phyloP scores from a whole-genome alignment of 2,113 vertebrate species.

The Phocoena phocoena region DNA sequence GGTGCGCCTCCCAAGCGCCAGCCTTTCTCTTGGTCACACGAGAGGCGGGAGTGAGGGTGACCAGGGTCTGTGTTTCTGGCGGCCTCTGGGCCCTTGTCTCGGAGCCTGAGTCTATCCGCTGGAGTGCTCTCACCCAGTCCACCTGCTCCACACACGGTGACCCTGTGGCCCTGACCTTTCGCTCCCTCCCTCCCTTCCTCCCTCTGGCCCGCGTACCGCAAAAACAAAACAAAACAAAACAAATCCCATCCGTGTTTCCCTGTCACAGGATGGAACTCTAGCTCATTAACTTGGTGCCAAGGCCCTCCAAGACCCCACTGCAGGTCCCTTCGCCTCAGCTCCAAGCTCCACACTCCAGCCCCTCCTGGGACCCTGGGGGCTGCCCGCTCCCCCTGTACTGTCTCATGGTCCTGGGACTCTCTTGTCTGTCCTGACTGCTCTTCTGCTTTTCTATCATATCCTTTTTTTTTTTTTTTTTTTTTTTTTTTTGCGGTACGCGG shows the following conservation, averaged over 20 bases:
- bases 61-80: neutral
- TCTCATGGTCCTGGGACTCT: neutral
- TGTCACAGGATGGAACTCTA: neutral
- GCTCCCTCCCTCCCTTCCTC: neutral
- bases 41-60: neutral
- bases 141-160: neutral
- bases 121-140: rapidly evolving
- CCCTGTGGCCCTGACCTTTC: neutral
- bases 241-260: neutral
- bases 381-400: too few species aligned
- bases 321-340: neutral
- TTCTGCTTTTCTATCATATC: too few species aligned
- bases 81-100: neutral
- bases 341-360: rapidly evolving
- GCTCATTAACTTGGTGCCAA: neutral
- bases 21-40: neutral
- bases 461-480: too few species aligned
- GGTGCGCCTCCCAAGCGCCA: neutral
- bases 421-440: rapidly evolving
- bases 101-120: too few species aligned
- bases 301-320: neutral
- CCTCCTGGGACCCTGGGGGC: neutral
- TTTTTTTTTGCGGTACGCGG: too few species aligned
- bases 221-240: too few species aligned
- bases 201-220: rapidly evolving